Evolutionary conservation across 2,113 vertebrate species (phyloP).

Genomic region (Spilogale gracilis): DNA sequence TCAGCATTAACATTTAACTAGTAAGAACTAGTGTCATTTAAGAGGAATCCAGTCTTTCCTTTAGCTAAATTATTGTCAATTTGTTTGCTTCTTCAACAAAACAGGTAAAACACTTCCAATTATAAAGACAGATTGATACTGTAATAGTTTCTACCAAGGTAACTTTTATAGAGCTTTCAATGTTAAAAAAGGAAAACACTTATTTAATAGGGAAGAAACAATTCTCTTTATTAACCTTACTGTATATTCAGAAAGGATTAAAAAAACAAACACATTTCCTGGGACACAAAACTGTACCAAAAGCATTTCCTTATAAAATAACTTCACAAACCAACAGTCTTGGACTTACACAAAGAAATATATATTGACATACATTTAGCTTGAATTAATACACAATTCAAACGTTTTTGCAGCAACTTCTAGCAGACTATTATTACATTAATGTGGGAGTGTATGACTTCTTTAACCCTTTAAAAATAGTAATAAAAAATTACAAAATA

Average conservation of each 20-base stretch:
- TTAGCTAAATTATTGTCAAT: not conserved
- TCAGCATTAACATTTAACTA: not conserved
- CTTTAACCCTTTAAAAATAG: slow-evolving; percentile 79
- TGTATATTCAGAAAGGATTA: slow-evolving; percentile 75
- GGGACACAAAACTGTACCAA: slow-evolving; percentile 71
- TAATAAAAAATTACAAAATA: slow-evolving; percentile 83
- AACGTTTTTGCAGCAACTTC: slow-evolving; percentile 52
- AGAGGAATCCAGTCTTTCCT: not conserved
- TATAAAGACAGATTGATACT: not conserved
- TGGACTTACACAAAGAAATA: slow-evolving; percentile 62
- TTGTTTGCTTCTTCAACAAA: slow-evolving; percentile 27
- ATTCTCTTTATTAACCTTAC: slow-evolving; percentile 75
- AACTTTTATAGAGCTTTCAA: slow-evolving; percentile 13
- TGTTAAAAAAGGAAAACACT: slow-evolving; percentile 34
- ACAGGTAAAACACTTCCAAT: slow-evolving; percentile 12
- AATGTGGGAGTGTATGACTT: slow-evolving; percentile 47
- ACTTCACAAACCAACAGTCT: slow-evolving; percentile 50
- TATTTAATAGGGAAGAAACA: slow-evolving; percentile 54
- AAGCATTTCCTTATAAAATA: slow-evolving; percentile 76
- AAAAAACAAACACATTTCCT: slow-evolving; percentile 76
- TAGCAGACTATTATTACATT: slow-evolving; percentile 67
- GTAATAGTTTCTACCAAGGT: not conserved
- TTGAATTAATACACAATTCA: slow-evolving; percentile 50
- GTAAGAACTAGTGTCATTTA: slow-evolving; percentile 38
- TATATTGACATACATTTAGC: slow-evolving; percentile 34